Evolutionary conservation across 2,113 vertebrate genomes (phyloP), one percentile per base, ranked within the genome.

Genomic region (Acanthochromis polyacanthus): DNA sequence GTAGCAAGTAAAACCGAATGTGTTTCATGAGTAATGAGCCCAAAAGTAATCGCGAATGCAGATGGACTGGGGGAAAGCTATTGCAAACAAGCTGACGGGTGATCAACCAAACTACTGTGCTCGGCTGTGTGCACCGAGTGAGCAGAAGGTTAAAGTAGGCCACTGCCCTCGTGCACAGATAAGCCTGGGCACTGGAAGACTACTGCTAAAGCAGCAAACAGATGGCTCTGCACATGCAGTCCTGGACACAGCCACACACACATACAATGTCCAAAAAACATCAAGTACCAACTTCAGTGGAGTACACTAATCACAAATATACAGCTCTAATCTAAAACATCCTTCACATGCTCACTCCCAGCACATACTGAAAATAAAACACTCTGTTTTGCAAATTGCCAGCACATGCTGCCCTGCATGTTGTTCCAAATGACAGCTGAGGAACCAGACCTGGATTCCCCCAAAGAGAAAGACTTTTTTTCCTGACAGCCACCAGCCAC

Each of bases 121-220:
- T 70, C 0, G 60, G 48, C 46, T 75, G 77, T 55, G 57, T 59
- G 58, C 75, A 65, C 59, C 16, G 78, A 87, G 76, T 55, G 58
- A 89, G 92, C 89, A 90, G 90, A 91, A 92, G 91, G 90, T 92
- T 93, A 90, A 94, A 94, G 91, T 93, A 94, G 94, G 92, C 90
- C 92, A 91, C 79, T 79, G 88, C 91, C 85, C 85, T 82, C 74
- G 56, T 88, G 88, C 83, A 81, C 80, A 87, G 89, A 93, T 94
- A 93, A 93, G 91, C 90, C 84, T 19, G 80, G 74, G 86, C 78
- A 81, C 88, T 93, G 89, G 85, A 93, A 93, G 91, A 90, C 85
- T 83, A 89, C 82, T 58, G 90, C 90, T 92, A 92, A 90, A 92
- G 88, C 92, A 78, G 83, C 77, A 83, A 84, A 81, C 93, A 94